A percentile compares a stretch with the other conserved stretches of the same genome.
Evolutionary conservation across 2,888 invertebrate genomes (phyloP).

Genomic region (Synergus japonicus): DNA sequence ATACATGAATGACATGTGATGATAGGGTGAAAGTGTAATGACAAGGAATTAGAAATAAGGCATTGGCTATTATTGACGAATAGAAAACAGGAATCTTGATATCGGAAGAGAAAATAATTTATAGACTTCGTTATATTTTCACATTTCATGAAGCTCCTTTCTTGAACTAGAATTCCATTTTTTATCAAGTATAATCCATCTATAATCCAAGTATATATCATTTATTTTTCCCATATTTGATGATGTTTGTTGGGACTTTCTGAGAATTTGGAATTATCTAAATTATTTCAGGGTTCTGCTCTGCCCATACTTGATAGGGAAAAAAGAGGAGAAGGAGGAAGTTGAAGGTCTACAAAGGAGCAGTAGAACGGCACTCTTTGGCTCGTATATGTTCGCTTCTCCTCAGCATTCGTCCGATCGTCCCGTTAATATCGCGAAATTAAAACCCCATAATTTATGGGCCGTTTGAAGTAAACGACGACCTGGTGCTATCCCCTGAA

Average conservation of each 20-base stretch:
- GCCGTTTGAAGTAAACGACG: constrained; percentile 74
- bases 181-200: too few species aligned
- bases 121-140: background rate
- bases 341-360: constrained; percentile 11
- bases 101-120: background rate
- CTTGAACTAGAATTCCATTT: too few species aligned
- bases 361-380: constrained; percentile 6
- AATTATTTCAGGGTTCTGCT: constrained; percentile 1
- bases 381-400: constrained; percentile 26
- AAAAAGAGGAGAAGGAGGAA: constrained; percentile 17
- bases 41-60: background rate
- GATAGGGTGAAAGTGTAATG: background rate
- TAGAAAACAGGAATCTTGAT: background rate
- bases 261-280: background rate
- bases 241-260: background rate
- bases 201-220: too few species aligned
- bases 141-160: background rate
- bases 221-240: too few species aligned
- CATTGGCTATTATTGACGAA: background rate
- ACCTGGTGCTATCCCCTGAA: constrained; percentile 75
- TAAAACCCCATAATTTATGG: constrained; percentile 75
- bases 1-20: background rate
- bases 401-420: constrained; percentile 61
- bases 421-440: constrained; percentile 75
- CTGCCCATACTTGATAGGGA: background rate